Evolutionary conservation across 2,797 vertebrate species (phyloP).

Genomic region (Pseudochirops cupreus): DNA sequence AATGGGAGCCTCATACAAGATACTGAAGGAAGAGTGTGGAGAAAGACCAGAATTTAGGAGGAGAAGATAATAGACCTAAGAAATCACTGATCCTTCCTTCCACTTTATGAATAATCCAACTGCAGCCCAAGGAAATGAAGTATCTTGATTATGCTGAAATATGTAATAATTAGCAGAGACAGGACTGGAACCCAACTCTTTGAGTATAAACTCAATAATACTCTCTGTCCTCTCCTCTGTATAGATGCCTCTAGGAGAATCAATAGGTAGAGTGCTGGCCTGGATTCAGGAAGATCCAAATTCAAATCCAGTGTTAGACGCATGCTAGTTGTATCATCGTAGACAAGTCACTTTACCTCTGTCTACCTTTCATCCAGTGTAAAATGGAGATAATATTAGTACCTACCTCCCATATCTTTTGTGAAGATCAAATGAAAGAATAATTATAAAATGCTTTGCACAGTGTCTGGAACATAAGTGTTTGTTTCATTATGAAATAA

Average conservation of each 20-base stretch:
- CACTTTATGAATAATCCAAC: not conserved
- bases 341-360: no score
- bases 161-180: no score
- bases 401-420: not conserved
- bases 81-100: not conserved
- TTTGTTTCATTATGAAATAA: no score
- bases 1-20: constrained; percentile 69
- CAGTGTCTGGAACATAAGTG: not conserved
- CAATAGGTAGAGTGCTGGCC: not conserved
- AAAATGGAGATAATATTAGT: not conserved
- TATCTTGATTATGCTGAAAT: no score
- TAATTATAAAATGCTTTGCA: not conserved
- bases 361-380: not conserved
- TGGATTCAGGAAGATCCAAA: not conserved
- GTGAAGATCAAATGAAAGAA: not conserved
- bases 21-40: constrained; percentile 62
- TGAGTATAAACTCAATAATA: not conserved
- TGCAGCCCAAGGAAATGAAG: no score
- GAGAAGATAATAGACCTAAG: not conserved
- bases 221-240: not conserved
- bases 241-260: not conserved
- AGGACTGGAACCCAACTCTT: not conserved
- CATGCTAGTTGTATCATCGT: not conserved
- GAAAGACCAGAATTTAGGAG: constrained; percentile 3
- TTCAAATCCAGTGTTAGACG: not conserved